Evolutionary conservation across 2,888 invertebrate genomes (phyloP), one percentile per base, ranked within the genome.

Genomic region (Synergus laeviventris): DNA sequence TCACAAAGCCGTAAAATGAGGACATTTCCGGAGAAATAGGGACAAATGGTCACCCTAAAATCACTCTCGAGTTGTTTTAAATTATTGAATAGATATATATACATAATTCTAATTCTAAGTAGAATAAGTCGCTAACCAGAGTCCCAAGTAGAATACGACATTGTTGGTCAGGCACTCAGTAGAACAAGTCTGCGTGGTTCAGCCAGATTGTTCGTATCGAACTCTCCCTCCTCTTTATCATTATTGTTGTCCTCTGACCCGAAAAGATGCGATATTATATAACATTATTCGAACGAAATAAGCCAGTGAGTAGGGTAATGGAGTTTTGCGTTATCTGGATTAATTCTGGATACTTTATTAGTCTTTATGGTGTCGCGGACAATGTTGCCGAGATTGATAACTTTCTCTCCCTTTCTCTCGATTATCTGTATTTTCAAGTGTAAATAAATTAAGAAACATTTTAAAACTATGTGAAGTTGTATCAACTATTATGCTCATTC

Each of bases 281-380:
- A 62, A 62, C 62, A 62, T 9, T 62, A 31, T 36, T 62, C 62
- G 12, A 62, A 18, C 18, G 18, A 38, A 62, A 62, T 62, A 31
- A 62, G 38, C 38, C 18, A 31, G n/a, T 18, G 31, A 18, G n/a
- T 38, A 39, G 12, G 18, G 12, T 12, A 38, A 62, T 39, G 4
- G 36, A 62, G 18, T 62, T 38, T 39, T 21, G n/a, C 39, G n/a
- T 54, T 62, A 39, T 39, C 62, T 62, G 11, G 39, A 62, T 62
- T 18, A 62, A 39, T 62, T 36, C n/a, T 38, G 36, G 38, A 62
- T 62, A 36, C n/a, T 38, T 38, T n/a, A n/a, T 31, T 9, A 2
- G 11, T n/a, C 36, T 60, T 61, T 21, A 60, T 61, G 38, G 16
- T 61, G 8, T 9, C 8, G 9, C 12, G 0, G 36, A n/a, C 9